Conservation (phyloP, 2,888 invertebrate genomes). For the Drosophila picticornis region DNA sequence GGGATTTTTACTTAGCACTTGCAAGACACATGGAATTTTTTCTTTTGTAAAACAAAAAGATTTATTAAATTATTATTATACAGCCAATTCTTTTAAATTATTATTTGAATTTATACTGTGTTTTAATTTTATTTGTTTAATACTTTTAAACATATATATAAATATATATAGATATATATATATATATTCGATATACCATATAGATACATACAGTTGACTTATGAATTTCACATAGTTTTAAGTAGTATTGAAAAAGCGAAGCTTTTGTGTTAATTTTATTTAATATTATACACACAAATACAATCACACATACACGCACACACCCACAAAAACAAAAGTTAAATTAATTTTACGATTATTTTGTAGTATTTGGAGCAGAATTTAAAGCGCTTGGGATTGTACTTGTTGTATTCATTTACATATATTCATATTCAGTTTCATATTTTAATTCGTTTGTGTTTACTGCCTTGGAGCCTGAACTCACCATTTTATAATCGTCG, state of each 20-base stretch:
- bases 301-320: constrained; percentile 8
- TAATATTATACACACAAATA: constrained; percentile 26
- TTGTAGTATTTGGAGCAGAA: constrained; percentile 34
- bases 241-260: constrained; percentile 38
- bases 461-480: constrained; percentile 85
- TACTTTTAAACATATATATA: constrained; percentile 41
- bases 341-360: constrained; percentile 23
- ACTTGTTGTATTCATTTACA: constrained; percentile 28
- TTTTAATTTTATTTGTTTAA: constrained; percentile 17
- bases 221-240: constrained; percentile 27
- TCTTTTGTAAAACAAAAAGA: constrained; percentile 1
- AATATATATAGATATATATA: constrained; percentile 30
- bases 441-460: constrained; percentile 29
- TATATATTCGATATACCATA: constrained; percentile 32
- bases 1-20: constrained; percentile 6
- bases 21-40: constrained; percentile 16
- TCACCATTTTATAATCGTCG: constrained; percentile 99
- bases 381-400: constrained; percentile 52
- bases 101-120: background rate
- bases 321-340: constrained; percentile 22
- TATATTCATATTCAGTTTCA: constrained; percentile 21
- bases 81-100: constrained; percentile 24
- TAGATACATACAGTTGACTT: constrained; percentile 33
- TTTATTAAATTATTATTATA: constrained; percentile 6
- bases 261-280: constrained; percentile 39